Percentiles rank a stretch among this genome's conserved stretches.
Conservation (phyloP, 2,113 vertebrate genomes). For the Ranitomeya variabilis region DNA sequence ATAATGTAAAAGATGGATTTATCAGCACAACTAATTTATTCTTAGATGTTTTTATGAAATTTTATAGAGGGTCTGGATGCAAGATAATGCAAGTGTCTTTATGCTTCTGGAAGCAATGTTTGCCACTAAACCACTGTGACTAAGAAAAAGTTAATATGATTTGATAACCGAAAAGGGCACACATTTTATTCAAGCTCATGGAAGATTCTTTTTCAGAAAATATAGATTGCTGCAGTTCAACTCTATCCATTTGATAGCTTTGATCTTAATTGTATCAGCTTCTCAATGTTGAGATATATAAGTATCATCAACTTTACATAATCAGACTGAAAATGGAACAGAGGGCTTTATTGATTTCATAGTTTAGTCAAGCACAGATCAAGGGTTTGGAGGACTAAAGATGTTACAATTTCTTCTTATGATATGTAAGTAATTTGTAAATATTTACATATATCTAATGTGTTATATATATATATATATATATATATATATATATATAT, state of each 20-base stretch:
- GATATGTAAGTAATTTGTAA: not conserved
- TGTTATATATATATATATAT: not conserved
- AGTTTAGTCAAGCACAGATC: constrained; percentile 52
- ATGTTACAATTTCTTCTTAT: not conserved
- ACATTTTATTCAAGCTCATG: constrained; percentile 58
- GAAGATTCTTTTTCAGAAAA: constrained; percentile 33
- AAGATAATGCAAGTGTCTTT: constrained; percentile 61
- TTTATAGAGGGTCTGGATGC: constrained; percentile 57
- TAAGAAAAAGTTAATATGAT: constrained; percentile 64
- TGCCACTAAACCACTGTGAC: constrained; percentile 61
- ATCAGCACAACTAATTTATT: constrained; percentile 59
- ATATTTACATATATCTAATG: not conserved
- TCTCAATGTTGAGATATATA: constrained; percentile 52
- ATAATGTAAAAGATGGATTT: not conserved
- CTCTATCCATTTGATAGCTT: constrained; percentile 53
- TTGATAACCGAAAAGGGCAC: constrained; percentile 65
- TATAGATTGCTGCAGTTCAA: constrained; percentile 59
- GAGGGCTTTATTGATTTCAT: constrained; percentile 54
- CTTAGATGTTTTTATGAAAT: constrained; percentile 57
- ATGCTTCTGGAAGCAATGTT: constrained; percentile 61
- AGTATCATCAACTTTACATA: constrained; percentile 55
- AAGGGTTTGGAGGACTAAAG: constrained; percentile 18
- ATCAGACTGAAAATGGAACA: constrained; percentile 51
- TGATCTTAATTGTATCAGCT: constrained; percentile 59
- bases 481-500: not conserved